phyloP scores from a whole-genome alignment of 2,888 invertebrate species.

The Phymatocera aterrima region DNA sequence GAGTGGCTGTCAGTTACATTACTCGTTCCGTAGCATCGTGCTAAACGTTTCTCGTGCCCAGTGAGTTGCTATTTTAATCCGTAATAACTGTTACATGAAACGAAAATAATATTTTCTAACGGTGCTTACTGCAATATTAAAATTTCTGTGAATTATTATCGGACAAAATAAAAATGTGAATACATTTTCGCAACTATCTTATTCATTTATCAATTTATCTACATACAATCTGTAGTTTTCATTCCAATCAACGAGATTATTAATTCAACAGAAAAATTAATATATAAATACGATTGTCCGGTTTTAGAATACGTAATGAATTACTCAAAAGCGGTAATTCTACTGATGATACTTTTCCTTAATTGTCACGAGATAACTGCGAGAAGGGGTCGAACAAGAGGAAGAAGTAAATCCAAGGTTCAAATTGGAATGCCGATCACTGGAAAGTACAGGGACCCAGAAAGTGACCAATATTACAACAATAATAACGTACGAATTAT shows the following conservation, averaged over 20 bases:
- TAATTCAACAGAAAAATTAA: constrained; percentile 32
- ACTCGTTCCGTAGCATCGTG: constrained; percentile 70
- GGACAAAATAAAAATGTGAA: not conserved
- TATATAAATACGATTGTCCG: constrained; percentile 43
- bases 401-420: constrained; percentile 87
- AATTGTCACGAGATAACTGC: constrained; percentile 72
- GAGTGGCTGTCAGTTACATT: constrained; percentile 68
- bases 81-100: constrained; percentile 1
- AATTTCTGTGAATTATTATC: not conserved
- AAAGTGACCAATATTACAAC: constrained; percentile 94
- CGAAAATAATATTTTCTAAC: not conserved
- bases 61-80: constrained; percentile 59
- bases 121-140: constrained; percentile 56
- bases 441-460: constrained; percentile 92
- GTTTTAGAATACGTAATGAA: constrained; percentile 39
- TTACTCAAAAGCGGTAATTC: constrained; percentile 63
- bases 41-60: constrained; percentile 63
- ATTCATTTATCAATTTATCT: too few relatives aligned
- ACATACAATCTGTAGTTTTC: not conserved
- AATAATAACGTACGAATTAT: constrained; percentile 85
- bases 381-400: constrained; percentile 83
- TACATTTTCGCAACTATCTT: too few relatives aligned
- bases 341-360: constrained; percentile 71
- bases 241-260: not conserved
- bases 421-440: constrained; percentile 93